Evolutionary conservation across 2,113 vertebrate species (phyloP).

Genomic region (Oreotrochilus melanogaster): DNA sequence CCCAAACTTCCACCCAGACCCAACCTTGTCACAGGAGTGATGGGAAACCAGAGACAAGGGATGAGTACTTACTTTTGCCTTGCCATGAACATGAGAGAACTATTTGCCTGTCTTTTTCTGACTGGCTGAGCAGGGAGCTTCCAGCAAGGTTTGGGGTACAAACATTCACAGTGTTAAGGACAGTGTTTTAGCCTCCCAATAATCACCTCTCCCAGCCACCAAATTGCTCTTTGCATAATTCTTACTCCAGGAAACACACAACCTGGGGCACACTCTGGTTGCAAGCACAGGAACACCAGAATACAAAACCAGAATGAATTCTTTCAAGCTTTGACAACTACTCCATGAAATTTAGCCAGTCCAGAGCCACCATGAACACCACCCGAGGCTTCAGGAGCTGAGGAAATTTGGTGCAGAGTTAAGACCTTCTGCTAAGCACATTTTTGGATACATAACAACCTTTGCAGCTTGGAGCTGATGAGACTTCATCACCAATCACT

Average conservation of each 20-base stretch:
- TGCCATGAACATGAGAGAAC: not conserved
- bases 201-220: not conserved
- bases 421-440: not conserved
- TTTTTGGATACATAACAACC: not conserved
- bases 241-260: not conserved
- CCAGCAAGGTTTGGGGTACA: not conserved
- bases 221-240: not conserved
- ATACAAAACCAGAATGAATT: not conserved
- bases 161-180: not conserved
- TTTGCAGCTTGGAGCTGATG: not conserved
- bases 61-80: not conserved
- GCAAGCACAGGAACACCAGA: not conserved
- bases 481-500: rapidly evolving
- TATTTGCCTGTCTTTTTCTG: not conserved
- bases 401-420: not conserved
- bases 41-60: not conserved
- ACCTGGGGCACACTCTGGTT: not conserved
- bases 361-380: not conserved
- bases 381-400: not conserved
- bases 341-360: not conserved
- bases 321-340: not conserved
- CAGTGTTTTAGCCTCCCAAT: not conserved
- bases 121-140: not conserved
- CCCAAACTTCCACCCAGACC: not conserved
- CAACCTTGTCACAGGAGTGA: rapidly evolving